Conservation (phyloP, 1,140 invertebrate genomes). For the Oryctes rhinoceros region DNA sequence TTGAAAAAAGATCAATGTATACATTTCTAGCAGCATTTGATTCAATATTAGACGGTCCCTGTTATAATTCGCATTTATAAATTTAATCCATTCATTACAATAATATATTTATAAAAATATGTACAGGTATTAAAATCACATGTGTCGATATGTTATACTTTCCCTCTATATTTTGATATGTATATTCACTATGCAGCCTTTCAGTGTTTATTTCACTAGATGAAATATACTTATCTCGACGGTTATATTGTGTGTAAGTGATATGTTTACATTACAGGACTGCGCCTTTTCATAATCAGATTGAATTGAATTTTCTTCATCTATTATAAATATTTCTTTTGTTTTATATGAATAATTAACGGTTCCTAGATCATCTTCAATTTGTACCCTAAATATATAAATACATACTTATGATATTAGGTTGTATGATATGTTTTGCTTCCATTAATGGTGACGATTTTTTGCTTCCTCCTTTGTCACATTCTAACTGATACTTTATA, state of each 20-base stretch:
- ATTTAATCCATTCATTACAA: slow-evolving; percentile 1
- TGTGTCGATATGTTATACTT: slow-evolving; percentile 45
- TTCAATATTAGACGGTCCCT: not conserved
- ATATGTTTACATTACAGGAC: slow-evolving; percentile 4
- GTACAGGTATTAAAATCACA: slow-evolving; percentile 43
- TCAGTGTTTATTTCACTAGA: slow-evolving; percentile 19
- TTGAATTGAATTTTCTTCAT: not conserved
- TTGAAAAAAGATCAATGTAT: no score
- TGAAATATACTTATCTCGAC: not conserved
- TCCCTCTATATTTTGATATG: slow-evolving; percentile 35
- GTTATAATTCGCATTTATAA: slow-evolving; percentile 8
- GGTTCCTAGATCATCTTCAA: not conserved
- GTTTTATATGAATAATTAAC: not conserved
- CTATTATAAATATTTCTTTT: not conserved
- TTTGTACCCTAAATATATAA: slow-evolving; percentile 23
- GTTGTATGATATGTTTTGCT: slow-evolving; percentile 27
- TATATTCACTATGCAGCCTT: slow-evolving; percentile 40
- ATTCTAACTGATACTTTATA: not conserved
- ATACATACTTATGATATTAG: not conserved
- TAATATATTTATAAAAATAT: slow-evolving; percentile 40
- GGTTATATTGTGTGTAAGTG: not conserved
- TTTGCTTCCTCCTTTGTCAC: not conserved
- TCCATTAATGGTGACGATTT: not conserved
- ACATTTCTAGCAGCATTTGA: no score
- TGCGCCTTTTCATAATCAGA: not conserved